Base-by-base conservation (phyloP, 2,113 vertebrate species). In the Sterrhoptilus dennistouni region DNA sequence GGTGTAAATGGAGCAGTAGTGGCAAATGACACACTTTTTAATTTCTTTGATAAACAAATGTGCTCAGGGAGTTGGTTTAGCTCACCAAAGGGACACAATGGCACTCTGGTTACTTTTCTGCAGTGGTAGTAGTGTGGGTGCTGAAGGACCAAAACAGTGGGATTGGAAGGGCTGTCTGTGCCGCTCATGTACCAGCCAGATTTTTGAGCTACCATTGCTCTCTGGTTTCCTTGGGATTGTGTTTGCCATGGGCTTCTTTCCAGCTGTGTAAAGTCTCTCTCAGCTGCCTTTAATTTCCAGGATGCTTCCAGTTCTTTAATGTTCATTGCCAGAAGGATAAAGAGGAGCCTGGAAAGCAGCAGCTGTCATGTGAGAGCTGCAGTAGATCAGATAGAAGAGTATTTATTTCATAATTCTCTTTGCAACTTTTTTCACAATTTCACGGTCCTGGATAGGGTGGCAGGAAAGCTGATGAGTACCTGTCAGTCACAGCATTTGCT, bases 341-440 rank as follows among this genome's bases (percentile, higher is more conserved):
- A 87, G 80, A 72, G 47, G 83, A 90, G 68, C 79, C 68, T 91
- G 78, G 94, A 82, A 97, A 95, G 82, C n/a, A 78, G 77, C 69
- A 89, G 66, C 86, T 91, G 64, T 83, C 36, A 29, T 35, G 61
- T 56, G 83, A 86, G 72, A 81, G 57, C 49, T 38, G 40, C 61
- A 60, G 90, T 68, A 74, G 75, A 93, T 94, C 66, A 83, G 81
- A 91, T 70, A 87, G 66, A 80, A 94, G 33, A 54, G 13, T 78
- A 69, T 93, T 81, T 91, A 69, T 83, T 92, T 89, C 52, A 82
- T 75, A 28, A 23, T 82, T 93, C 63, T 50, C 38, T 83, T 38
- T 61, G 56, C 74, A 91, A 49, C 75, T 87, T 89, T 84, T 84
- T 90, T 71, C 14, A 31, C 47, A 33, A 66, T 96, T 96, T 95